These are phyloP conservation scores for Acronicta leporina DNA, from an alignment of 2,888 invertebrate species.

Conservation along the genomic window DNA sequence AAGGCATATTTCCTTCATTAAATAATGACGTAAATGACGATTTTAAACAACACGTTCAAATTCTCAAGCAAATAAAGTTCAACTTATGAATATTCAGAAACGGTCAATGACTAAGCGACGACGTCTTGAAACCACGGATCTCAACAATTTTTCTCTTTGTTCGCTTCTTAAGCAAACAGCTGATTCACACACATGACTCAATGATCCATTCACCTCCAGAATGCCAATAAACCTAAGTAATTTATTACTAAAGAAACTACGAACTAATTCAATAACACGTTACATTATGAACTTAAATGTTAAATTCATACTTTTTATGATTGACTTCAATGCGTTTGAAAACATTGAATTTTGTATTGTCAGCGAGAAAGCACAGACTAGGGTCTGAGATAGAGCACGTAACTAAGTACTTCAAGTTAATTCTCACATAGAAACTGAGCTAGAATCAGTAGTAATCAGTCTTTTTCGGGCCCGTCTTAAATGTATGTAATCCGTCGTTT, in stretches of 20 bases:
- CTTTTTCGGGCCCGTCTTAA: no score
- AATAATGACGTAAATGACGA: conserved; percentile 13
- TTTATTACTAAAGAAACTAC: conserved; percentile 11
- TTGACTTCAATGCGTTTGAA: no score
- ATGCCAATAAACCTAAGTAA: conserved; percentile 27
- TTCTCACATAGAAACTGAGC: no score
- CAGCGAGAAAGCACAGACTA: no score
- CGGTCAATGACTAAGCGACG: conserved; percentile 40
- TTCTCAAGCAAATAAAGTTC: conserved; percentile 35
- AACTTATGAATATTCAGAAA: conserved; percentile 50
- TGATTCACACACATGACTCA: conserved; percentile 51
- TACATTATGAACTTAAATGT: conserved; percentile 1
- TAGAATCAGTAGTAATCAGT: no score
- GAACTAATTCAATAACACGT: conserved; percentile 12
- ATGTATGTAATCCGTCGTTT: no score
- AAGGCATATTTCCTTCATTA: conserved; percentile 31
- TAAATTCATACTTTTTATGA: background rate
- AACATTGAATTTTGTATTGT: no score
- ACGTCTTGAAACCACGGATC: conserved; percentile 25
- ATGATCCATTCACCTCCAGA: conserved; percentile 33
- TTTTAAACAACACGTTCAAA: conserved; percentile 31
- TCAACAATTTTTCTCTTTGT: conserved; percentile 53
- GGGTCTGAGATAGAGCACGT: no score
- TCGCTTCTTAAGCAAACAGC: conserved; percentile 40
- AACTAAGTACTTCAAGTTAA: no score